phyloP scores from a whole-genome alignment of 2,113 vertebrate species.

The Phrynosoma platyrhinos region DNA sequence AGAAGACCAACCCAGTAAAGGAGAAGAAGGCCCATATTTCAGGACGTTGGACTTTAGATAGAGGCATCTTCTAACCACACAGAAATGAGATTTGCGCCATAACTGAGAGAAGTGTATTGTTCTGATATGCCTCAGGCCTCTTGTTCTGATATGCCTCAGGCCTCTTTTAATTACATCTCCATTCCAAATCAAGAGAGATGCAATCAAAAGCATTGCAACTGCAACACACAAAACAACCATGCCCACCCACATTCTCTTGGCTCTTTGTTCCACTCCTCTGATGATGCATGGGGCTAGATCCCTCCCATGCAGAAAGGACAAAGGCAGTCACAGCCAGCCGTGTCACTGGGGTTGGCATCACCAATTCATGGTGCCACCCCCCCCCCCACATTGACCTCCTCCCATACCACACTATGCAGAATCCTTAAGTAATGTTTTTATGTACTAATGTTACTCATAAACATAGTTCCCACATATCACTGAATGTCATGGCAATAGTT shows the following conservation, averaged over 20 bases:
- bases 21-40: not conserved
- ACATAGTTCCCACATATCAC: too few species aligned
- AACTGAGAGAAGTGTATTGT: not conserved
- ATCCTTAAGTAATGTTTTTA: too few species aligned
- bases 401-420: too few species aligned
- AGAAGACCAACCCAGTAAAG: not conserved
- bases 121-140: not conserved
- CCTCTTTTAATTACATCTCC: conserved; percentile 1
- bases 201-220: not conserved
- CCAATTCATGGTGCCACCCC: too few species aligned
- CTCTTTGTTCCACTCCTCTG: too few species aligned
- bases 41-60: not conserved
- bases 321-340: too few species aligned
- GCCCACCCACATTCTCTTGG: not conserved
- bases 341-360: too few species aligned
- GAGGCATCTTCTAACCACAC: too few species aligned
- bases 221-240: too few species aligned
- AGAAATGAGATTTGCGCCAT: not conserved
- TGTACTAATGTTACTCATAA: too few species aligned
- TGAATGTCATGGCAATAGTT: too few species aligned
- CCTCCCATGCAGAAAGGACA: not conserved
- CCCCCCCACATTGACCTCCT: too few species aligned
- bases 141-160: not conserved
- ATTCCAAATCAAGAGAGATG: not conserved
- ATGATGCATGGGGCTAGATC: not conserved